phyloP scores from a whole-genome alignment of 2,888 invertebrate genomes.

The Erynnis tages region DNA sequence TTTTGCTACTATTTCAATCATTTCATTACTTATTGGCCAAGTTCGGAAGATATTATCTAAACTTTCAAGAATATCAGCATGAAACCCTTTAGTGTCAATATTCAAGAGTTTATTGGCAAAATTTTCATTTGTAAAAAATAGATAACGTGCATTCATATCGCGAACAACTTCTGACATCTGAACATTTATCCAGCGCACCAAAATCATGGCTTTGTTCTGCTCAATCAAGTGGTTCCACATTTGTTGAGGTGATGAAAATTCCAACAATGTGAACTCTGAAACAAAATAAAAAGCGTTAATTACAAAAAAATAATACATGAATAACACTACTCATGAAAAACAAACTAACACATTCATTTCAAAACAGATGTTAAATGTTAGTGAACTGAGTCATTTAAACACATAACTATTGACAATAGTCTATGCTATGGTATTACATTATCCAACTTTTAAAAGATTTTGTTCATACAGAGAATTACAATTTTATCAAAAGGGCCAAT shows the following conservation, averaged over 20 bases:
- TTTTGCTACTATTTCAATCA: slow-evolving; percentile 77
- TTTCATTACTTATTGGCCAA: slow-evolving; percentile 79
- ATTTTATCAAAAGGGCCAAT: too few relatives aligned
- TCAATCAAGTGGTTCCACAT: slow-evolving; percentile 84
- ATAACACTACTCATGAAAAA: too few relatives aligned
- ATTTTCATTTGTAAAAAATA: slow-evolving; percentile 69
- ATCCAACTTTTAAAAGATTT: too few relatives aligned
- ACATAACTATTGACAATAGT: too few relatives aligned
- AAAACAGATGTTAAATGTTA: too few relatives aligned
- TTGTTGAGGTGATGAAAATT: slow-evolving; percentile 72
- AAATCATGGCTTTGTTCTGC: slow-evolving; percentile 80
- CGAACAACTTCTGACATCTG: slow-evolving; percentile 75
- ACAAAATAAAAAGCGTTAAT: too few relatives aligned
- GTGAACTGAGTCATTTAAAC: too few relatives aligned
- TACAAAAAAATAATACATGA: too few relatives aligned
- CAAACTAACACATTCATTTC: too few relatives aligned
- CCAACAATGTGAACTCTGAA: slow-evolving; percentile 77
- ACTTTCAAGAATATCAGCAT: slow-evolving; percentile 58
- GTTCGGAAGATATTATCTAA: slow-evolving; percentile 76
- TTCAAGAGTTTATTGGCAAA: slow-evolving; percentile 67
- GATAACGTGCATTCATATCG: slow-evolving; percentile 71
- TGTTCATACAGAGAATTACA: too few relatives aligned
- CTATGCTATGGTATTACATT: too few relatives aligned
- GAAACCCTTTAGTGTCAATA: slow-evolving; percentile 68
- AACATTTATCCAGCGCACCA: slow-evolving; percentile 83